Conservation (phyloP, 2,888 invertebrate genomes). For the Pachycephus smyrnensis region DNA sequence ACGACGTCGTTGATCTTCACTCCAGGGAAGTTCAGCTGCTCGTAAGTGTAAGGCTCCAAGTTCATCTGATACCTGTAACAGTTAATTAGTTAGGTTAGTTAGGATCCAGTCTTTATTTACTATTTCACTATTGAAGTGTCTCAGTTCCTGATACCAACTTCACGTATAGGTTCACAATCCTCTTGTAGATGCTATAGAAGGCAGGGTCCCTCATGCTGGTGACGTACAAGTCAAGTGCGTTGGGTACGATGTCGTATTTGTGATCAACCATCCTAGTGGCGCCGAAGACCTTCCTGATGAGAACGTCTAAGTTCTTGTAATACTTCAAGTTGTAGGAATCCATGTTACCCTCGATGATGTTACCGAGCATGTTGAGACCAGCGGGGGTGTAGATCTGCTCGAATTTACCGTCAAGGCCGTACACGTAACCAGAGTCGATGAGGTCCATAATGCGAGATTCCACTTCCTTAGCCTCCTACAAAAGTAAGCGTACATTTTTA, state of each 20-base stretch:
- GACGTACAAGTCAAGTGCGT: slow-evolving; percentile 72
- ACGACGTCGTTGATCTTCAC: slow-evolving; percentile 74
- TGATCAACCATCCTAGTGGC: slow-evolving; percentile 43
- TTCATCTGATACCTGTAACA: slow-evolving; percentile 68
- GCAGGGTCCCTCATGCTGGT: slow-evolving; percentile 78
- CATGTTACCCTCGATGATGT: slow-evolving; percentile 28
- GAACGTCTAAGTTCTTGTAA: slow-evolving; percentile 29
- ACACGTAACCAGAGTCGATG: slow-evolving; percentile 56
- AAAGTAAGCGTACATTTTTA: background rate
- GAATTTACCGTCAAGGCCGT: slow-evolving; percentile 43
- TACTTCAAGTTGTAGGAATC: slow-evolving; percentile 31
- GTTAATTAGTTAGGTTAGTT: too few relatives aligned
- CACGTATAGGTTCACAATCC: too few relatives aligned
- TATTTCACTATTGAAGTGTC: too few relatives aligned
- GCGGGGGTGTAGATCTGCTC: slow-evolving; percentile 32
- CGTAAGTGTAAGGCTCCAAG: slow-evolving; percentile 71
- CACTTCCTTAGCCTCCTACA: slow-evolving; percentile 8
- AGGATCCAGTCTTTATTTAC: too few relatives aligned
- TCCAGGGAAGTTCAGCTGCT: slow-evolving; percentile 72
- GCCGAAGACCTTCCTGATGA: slow-evolving; percentile 35
- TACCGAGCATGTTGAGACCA: slow-evolving; percentile 40
- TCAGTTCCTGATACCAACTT: too few relatives aligned
- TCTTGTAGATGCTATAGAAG: slow-evolving; percentile 73
- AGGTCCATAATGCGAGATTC: slow-evolving; percentile 54
- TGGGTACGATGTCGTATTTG: slow-evolving; percentile 69